A percentile compares a stretch with the other conserved stretches of the same genome.
These are phyloP conservation scores for Leucophenga montana DNA, from an alignment of 2,888 invertebrate species.

Conservation along the genomic window DNA sequence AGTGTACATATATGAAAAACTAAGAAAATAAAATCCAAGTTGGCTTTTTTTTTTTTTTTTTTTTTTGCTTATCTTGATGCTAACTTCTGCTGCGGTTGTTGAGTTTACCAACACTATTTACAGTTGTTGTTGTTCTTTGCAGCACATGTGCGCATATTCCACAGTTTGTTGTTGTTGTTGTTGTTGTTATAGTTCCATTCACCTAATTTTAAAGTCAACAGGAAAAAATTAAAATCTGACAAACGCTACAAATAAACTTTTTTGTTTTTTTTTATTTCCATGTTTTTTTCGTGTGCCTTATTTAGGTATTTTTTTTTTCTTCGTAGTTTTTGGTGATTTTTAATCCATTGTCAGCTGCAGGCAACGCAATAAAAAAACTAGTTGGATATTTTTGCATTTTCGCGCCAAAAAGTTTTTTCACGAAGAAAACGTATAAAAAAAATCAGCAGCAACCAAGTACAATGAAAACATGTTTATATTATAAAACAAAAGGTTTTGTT, in stretches of 20 bases:
- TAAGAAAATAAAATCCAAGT: no score
- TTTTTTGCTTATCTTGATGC: not conserved
- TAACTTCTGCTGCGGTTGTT: constrained; percentile 5
- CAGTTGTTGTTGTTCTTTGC: constrained; percentile 8
- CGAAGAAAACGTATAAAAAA: not conserved
- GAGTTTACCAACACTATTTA: not conserved
- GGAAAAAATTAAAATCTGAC: not conserved
- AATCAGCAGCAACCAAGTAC: constrained; percentile 36
- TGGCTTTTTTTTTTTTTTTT: not conserved
- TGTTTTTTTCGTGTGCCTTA: not conserved
- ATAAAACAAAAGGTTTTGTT: not conserved
- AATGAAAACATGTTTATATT: constrained; percentile 28
- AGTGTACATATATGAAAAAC: no score
- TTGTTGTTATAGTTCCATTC: constrained; percentile 27
- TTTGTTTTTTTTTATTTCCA: not conserved
- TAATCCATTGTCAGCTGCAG: not conserved
- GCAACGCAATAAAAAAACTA: not conserved
- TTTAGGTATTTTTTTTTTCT: not conserved
- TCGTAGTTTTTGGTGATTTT: not conserved
- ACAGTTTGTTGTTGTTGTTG: constrained; percentile 17
- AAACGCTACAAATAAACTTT: not conserved
- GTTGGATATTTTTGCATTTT: not conserved
- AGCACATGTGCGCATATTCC: constrained; percentile 1
- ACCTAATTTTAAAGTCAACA: constrained; percentile 25
- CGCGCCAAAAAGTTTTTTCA: no score